Base-by-base conservation (phyloP, 2,888 invertebrate species). In the Hydriomena furcata region DNA sequence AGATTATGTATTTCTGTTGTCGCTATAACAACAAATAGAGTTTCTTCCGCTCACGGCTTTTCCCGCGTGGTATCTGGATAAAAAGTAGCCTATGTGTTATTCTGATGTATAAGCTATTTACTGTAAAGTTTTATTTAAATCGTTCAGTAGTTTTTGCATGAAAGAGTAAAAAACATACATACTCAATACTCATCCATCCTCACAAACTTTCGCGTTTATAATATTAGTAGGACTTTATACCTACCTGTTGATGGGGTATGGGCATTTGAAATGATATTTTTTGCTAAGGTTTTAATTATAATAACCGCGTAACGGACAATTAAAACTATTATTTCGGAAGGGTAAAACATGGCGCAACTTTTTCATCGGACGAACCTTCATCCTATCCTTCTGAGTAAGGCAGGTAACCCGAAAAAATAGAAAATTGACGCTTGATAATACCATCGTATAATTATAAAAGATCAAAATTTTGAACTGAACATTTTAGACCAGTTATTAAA, bases 371-470 rank as follows among this genome's bases (percentile, higher is more conserved):
- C 40, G 24, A 51, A 48, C 49, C 43, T 52, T 46, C 27, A 53
- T 66, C 50, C 58, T 64, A 73, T 63, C 73, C 79, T 84, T 84
- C 81, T 65, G 63, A 75, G 79, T 76, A 79, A 76, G 68, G 66
- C 80, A 81, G 80, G 80, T 80, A 82, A 74, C 58, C 43, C 37
- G 61, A 70, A 70, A 79, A 82, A 83, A 77, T 76, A 63, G 63
- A 71, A 76, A 77, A 81, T 79, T 74, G 73, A 76, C 72, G 77
- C 74, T 73, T 69, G 60, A 68, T 75, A 71, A 57, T 63, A 53
- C 73, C 73, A 76, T 76, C 76, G 71, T 89, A 88, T 89, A 89
- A 90, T 90, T 90, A 89, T 84, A 81, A 79, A 77, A 75, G 81
- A 86, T 85, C 84, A 84, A 83, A 75, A 48, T 41, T 73, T 69